Percentiles rank a stretch among this genome's conserved stretches.
phyloP scores from a whole-genome alignment of 2,888 invertebrate species.

The Ichneumon xanthorius region DNA sequence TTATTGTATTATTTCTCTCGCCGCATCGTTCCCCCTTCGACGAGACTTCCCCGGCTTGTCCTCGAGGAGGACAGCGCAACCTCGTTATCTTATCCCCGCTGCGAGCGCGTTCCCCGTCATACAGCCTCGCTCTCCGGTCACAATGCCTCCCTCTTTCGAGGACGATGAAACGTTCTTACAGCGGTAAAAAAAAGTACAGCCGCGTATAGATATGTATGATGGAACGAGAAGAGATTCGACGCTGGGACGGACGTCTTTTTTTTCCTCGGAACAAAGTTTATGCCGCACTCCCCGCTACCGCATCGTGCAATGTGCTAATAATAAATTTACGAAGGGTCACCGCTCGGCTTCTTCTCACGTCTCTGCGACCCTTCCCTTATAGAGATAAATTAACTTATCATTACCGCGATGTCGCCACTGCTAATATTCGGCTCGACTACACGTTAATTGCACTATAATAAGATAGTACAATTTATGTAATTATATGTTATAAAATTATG shows the following conservation, averaged over 20 bases:
- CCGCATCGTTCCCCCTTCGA: slow-evolving; percentile 52
- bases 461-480: too few species aligned
- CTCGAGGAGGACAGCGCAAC: slow-evolving; percentile 67
- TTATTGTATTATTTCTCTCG: slow-evolving; percentile 49
- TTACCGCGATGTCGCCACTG: neutral
- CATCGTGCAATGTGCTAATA: slow-evolving; percentile 76
- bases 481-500: too few species aligned
- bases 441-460: too few species aligned
- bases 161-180: slow-evolving; percentile 43
- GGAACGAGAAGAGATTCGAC: neutral
- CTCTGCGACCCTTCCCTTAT: slow-evolving; percentile 17
- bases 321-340: slow-evolving; percentile 67
- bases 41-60: slow-evolving; percentile 38
- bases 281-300: slow-evolving; percentile 56
- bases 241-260: slow-evolving; percentile 29
- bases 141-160: slow-evolving; percentile 38
- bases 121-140: slow-evolving; percentile 12
- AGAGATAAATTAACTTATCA: slow-evolving; percentile 25
- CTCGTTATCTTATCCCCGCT: slow-evolving; percentile 76
- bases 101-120: slow-evolving; percentile 65
- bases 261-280: slow-evolving; percentile 40
- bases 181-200: neutral
- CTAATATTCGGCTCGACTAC: neutral
- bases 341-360: slow-evolving; percentile 36
- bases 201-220: slow-evolving; percentile 14